A percentile compares a stretch with the other conserved stretches of the same genome.
Conservation (phyloP, 2,888 invertebrate genomes). For the Nephrotoma flavescens region DNA sequence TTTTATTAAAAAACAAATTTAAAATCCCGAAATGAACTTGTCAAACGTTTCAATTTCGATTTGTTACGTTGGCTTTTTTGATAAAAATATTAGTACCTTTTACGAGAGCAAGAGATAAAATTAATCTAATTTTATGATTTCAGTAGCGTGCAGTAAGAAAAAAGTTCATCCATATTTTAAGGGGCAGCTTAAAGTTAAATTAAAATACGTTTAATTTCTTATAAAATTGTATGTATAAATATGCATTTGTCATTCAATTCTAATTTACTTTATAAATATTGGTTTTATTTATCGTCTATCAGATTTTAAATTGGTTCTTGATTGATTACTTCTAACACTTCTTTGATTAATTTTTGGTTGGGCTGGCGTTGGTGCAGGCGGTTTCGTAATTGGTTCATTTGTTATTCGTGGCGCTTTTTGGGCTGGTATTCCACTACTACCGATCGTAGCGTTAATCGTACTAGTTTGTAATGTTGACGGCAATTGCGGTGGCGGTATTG, state of each 20-base stretch:
- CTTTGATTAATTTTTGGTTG: conserved; percentile 8
- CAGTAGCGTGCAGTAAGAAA: not conserved
- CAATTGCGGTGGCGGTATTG: conserved; percentile 7
- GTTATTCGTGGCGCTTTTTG: conserved; percentile 3
- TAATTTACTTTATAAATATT: not conserved
- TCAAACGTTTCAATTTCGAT: not conserved
- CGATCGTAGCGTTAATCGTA: not conserved
- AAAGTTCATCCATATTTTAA: too few relatives aligned
- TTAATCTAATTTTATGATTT: not conserved
- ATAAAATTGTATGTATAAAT: not conserved
- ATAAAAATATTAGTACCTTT: not conserved
- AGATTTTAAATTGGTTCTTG: conserved; percentile 14
- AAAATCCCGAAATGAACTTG: not conserved
- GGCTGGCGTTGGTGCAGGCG: not conserved
- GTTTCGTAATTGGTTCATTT: conserved; percentile 5
- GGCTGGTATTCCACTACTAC: not conserved
- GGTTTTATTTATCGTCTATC: conserved; percentile 14
- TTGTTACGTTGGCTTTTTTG: not conserved
- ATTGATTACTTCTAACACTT: conserved; percentile 15
- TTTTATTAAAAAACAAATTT: not conserved
- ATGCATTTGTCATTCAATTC: not conserved
- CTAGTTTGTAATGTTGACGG: conserved; percentile 1
- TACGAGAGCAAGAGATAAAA: not conserved
- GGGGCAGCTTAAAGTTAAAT: too few relatives aligned
- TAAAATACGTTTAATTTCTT: not conserved